phyloP scores from a whole-genome alignment of 2,113 vertebrate genomes.

The Cairina moschata region DNA sequence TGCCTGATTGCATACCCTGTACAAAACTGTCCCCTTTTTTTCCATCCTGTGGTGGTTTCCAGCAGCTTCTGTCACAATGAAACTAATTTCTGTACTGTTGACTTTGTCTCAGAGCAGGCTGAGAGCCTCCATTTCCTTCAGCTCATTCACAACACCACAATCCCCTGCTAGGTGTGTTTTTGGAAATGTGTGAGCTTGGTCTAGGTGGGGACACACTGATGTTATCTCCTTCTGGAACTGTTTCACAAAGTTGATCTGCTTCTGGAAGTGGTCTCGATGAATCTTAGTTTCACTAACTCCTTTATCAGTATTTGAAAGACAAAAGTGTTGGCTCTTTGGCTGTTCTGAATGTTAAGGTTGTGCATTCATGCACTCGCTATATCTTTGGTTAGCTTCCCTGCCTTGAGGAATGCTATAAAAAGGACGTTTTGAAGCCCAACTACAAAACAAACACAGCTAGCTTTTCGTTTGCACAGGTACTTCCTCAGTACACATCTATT shows the following conservation, averaged over 20 bases:
- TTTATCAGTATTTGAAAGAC: not conserved
- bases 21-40: not conserved
- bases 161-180: not conserved
- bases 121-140: not conserved
- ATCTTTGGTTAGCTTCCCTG: not conserved
- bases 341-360: not conserved
- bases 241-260: not conserved
- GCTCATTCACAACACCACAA: not conserved
- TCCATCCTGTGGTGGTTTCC: not conserved
- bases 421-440: not conserved
- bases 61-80: not conserved
- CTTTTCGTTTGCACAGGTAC: not conserved
- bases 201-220: not conserved
- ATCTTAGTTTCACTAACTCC: not conserved
- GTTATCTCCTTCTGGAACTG: not conserved
- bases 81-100: not conserved
- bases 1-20: not conserved
- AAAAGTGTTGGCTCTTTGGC: not conserved
- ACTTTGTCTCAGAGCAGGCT: not conserved
- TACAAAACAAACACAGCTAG: not conserved
- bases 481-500: constrained; percentile 16
- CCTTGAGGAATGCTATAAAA: not conserved
- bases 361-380: fast-evolving
- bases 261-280: not conserved
- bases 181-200: not conserved